Conservation (phyloP, 2,797 vertebrate species). For the Enteromius treurensis region DNA sequence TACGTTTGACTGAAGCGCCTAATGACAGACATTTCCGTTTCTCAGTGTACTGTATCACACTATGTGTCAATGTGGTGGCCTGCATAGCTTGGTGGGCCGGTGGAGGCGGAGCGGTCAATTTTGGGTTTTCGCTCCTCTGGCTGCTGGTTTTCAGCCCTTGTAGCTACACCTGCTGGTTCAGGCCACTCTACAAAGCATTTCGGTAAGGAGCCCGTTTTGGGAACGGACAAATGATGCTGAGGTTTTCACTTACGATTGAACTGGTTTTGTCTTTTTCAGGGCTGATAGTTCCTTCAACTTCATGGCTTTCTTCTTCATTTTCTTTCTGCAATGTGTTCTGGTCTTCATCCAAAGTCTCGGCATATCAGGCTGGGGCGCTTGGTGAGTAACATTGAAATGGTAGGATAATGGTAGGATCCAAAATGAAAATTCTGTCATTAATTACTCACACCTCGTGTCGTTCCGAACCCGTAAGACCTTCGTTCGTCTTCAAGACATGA, state of each 20-base stretch:
- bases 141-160: constrained; percentile 91
- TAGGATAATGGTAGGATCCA: too few relatives aligned
- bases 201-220: constrained; percentile 73
- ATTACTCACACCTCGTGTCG: background rate
- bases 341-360: constrained; percentile 86
- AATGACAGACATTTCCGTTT: constrained; percentile 2
- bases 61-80: constrained; percentile 85
- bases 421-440: background rate
- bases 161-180: constrained; percentile 94
- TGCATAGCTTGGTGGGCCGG: constrained; percentile 95
- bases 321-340: constrained; percentile 88
- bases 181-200: constrained; percentile 95
- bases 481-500: background rate
- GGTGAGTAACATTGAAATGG: constrained; percentile 79
- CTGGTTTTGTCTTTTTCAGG: constrained; percentile 68
- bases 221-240: too few relatives aligned
- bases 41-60: constrained; percentile 89
- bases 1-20: background rate
- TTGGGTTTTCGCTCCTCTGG: constrained; percentile 92
- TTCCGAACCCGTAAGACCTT: background rate
- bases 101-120: constrained; percentile 80
- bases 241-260: constrained; percentile 13
- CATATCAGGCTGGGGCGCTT: constrained; percentile 87
- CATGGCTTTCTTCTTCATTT: constrained; percentile 97
- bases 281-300: constrained; percentile 98